Evolutionary conservation across 1,140 invertebrate species (phyloP).

Genomic region (Bilobella aurantiaca): DNA sequence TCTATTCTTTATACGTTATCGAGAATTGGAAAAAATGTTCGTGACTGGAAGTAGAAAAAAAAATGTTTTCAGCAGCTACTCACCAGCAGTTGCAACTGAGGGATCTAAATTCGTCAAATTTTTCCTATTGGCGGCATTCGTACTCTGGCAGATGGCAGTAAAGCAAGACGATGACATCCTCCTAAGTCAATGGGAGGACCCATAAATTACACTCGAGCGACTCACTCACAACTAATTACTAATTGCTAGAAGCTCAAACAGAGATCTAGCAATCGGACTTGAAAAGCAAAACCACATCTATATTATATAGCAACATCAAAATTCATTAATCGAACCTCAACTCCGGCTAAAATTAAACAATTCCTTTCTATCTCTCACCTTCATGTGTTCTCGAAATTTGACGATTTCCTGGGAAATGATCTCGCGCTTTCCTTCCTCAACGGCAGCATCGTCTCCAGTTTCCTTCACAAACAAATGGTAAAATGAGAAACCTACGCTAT

Average conservation of each 20-base stretch:
- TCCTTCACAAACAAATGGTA: constrained; percentile 39
- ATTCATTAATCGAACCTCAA: too few relatives aligned
- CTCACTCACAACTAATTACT: not conserved
- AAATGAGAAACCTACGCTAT: not conserved
- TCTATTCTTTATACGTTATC: too few relatives aligned
- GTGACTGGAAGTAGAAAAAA: not conserved
- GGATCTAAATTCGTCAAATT: not conserved
- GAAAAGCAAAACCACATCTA: too few relatives aligned
- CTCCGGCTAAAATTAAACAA: not conserved
- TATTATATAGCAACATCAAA: too few relatives aligned
- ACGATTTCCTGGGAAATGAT: constrained; percentile 91
- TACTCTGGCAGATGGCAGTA: constrained; percentile 1
- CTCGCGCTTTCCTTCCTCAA: constrained; percentile 87
- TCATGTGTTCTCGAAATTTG: constrained; percentile 93
- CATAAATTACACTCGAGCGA: constrained; percentile 22
- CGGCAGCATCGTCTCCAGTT: constrained; percentile 60
- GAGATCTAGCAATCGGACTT: too few relatives aligned
- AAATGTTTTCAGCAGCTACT: constrained; percentile 1
- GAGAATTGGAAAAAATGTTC: too few relatives aligned
- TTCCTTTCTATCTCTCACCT: constrained; percentile 50
- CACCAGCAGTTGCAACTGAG: not conserved
- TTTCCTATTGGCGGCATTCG: not conserved
- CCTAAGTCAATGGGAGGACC: constrained; percentile 32
- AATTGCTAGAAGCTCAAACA: not conserved
- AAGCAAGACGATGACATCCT: constrained; percentile 20